Conservation (phyloP, 1,140 invertebrate species). For the Centruroides sculpturatus region DNA sequence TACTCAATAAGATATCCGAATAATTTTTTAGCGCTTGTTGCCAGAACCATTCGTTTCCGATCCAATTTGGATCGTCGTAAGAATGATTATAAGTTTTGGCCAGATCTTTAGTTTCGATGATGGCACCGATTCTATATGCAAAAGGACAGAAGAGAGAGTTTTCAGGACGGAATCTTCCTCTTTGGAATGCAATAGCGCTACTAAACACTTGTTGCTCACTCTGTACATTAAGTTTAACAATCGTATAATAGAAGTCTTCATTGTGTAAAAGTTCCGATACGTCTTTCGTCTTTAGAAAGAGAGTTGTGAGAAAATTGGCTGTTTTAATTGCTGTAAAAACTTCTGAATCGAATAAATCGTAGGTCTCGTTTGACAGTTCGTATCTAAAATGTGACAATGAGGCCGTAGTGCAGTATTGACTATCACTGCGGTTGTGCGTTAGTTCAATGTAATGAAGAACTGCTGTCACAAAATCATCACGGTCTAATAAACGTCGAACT, state of each 20-base stretch:
- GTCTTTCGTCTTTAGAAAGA: conserved; percentile 11
- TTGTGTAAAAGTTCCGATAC: conserved; percentile 7
- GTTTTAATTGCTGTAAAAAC: conserved; percentile 8
- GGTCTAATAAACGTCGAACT: not conserved
- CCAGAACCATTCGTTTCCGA: conserved; percentile 12
- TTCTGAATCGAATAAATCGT: not conserved
- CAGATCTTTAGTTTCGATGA: not conserved
- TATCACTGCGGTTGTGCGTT: not conserved
- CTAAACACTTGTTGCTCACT: conserved; percentile 13
- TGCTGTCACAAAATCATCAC: not conserved
- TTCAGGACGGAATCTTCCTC: not conserved
- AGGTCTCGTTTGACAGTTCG: not conserved
- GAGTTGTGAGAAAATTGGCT: conserved; percentile 15
- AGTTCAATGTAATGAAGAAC: not conserved
- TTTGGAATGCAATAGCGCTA: conserved; percentile 11
- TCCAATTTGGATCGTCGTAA: not conserved
- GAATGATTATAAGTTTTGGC: not conserved
- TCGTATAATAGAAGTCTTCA: conserved; percentile 16
- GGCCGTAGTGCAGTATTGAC: not conserved
- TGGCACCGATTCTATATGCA: not conserved
- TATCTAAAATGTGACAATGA: not conserved
- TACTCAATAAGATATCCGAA: conserved; percentile 1
- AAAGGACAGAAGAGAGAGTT: conserved; percentile 7
- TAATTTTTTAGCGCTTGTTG: not conserved
- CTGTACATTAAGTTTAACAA: conserved; percentile 15